These are phyloP conservation scores for Microcebus griseorufus DNA, from an alignment of 2,113 vertebrate genomes.

Conservation along the genomic window DNA sequence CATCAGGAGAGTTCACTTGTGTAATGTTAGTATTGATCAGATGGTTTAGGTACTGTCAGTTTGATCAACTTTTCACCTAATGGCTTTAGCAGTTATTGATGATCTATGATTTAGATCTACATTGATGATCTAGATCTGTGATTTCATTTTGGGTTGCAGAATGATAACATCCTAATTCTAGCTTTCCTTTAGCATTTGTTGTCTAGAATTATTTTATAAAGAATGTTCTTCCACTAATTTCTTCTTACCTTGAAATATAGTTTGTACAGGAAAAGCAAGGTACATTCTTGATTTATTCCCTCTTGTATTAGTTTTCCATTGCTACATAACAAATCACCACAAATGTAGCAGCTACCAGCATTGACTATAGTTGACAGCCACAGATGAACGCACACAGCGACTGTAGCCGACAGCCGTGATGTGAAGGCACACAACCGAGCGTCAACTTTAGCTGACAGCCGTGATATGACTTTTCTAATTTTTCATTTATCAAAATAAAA, in stretches of 20 bases:
- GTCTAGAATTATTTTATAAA: neutral
- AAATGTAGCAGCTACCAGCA: neutral
- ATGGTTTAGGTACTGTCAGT: neutral
- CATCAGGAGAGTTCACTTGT: neutral
- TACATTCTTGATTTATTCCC: neutral
- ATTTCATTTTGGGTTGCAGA: neutral
- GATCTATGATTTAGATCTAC: too few relatives aligned
- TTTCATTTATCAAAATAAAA: too few relatives aligned
- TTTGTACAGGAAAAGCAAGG: neutral
- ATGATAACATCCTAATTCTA: neutral
- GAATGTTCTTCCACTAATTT: neutral
- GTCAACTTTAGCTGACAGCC: too few relatives aligned
- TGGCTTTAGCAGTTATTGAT: neutral
- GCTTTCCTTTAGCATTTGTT: neutral
- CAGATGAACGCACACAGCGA: too few relatives aligned
- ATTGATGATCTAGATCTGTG: neutral
- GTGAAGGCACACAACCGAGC: too few relatives aligned
- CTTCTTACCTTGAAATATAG: neutral
- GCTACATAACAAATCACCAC: neutral
- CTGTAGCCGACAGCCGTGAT: too few relatives aligned
- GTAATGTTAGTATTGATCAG: neutral
- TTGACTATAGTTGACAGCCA: too few relatives aligned
- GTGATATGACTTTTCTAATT: too few relatives aligned
- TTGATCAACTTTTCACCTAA: neutral
- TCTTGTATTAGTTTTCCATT: neutral